Evolutionary conservation across 2,888 invertebrate genomes (phyloP).

Genomic region (Athripsodes cinereus): DNA sequence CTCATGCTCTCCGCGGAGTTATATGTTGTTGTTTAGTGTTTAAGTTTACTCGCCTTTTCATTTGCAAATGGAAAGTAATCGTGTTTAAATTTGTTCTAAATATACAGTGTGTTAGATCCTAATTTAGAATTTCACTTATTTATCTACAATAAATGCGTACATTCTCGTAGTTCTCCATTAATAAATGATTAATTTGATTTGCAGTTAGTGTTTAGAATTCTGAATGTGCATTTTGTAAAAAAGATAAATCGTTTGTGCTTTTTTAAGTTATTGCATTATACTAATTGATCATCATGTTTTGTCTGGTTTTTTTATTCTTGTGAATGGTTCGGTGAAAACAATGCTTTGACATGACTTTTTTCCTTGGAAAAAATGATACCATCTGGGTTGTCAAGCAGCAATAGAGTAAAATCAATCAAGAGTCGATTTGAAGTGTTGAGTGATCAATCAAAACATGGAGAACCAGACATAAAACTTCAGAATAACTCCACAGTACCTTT

Average conservation of each 20-base stretch:
- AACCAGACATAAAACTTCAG: conserved; percentile 4
- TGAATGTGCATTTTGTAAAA: too few relatives aligned
- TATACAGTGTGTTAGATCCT: too few relatives aligned
- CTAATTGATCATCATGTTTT: too few relatives aligned
- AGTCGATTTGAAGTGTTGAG: conserved; percentile 56
- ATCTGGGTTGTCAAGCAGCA: conserved; percentile 25
- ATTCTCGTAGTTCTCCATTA: too few relatives aligned
- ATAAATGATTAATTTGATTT: too few relatives aligned
- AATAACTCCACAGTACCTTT: conserved; percentile 9
- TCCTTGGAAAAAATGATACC: conserved; percentile 12
- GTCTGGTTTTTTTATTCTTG: too few relatives aligned
- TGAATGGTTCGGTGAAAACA: too few relatives aligned
- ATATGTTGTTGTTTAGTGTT: neutral
- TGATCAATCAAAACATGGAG: conserved; percentile 30
- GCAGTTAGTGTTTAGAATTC: too few relatives aligned
- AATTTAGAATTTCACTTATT: too few relatives aligned
- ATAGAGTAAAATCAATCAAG: conserved; percentile 59
- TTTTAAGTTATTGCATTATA: too few relatives aligned
- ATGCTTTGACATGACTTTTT: neutral
- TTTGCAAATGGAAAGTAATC: neutral
- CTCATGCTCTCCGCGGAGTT: neutral
- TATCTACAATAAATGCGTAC: too few relatives aligned
- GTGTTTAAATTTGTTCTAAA: neutral
- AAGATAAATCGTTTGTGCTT: too few relatives aligned
- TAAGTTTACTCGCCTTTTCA: neutral